phyloP scores from a whole-genome alignment of 64 coral and sea anemone genomes.

The Montipora sp. region DNA sequence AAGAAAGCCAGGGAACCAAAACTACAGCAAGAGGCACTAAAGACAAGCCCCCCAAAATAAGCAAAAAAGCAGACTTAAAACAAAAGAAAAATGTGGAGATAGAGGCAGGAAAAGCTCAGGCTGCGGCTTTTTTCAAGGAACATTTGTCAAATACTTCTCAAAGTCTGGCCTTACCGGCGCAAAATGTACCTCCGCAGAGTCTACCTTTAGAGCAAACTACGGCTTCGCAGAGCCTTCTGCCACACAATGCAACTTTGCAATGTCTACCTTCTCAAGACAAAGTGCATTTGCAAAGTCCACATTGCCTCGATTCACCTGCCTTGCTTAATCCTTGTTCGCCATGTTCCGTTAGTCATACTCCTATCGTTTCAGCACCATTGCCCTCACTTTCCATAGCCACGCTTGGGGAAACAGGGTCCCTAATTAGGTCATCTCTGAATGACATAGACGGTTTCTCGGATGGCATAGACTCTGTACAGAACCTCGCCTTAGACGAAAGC shows the following conservation, averaged over 20 bases:
- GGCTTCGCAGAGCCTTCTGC: background rate
- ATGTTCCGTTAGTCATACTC: background rate
- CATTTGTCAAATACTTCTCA: background rate
- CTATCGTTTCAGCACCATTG: background rate
- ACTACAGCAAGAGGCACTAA: background rate
- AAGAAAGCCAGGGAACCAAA: slow-evolving; percentile 6
- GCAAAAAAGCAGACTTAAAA: slow-evolving; percentile 20
- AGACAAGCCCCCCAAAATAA: background rate
- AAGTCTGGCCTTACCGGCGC: too few species aligned
- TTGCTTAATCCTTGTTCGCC: too few species aligned
- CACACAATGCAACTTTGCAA: slow-evolving; percentile 3
- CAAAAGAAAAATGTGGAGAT: slow-evolving; percentile 27
- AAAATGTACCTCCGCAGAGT: too few species aligned
- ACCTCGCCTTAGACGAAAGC: background rate
- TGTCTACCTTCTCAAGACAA: background rate
- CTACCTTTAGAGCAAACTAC: too few species aligned
- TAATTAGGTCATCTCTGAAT: background rate
- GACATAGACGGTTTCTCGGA: background rate
- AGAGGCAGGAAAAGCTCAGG: slow-evolving; percentile 23
- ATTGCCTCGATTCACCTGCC: background rate
- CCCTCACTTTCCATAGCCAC: background rate
- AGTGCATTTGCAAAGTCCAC: background rate
- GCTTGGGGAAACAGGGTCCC: slow-evolving; percentile 6
- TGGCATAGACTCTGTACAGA: background rate
- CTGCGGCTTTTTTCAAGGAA: slow-evolving; percentile 23